A percentile compares a stretch with the other conserved stretches of the same genome.
phyloP scores from a whole-genome alignment of 2,888 invertebrate species.

The Orthonevra nobilis region DNA sequence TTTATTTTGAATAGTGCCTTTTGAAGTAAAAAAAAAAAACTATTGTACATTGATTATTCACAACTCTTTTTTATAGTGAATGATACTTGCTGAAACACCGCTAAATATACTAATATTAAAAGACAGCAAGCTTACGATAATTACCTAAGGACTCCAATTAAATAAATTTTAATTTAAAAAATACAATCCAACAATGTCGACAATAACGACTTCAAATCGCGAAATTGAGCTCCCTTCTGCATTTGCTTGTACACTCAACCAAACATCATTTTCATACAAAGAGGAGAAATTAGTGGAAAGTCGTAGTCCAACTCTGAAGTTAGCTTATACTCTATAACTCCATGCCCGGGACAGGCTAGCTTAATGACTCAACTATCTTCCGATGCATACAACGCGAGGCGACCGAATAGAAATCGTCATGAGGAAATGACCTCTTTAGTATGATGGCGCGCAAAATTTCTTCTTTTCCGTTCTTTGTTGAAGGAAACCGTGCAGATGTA shows the following conservation, averaged over 20 bases:
- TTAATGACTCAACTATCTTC: conserved; percentile 48
- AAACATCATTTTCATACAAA: conserved; percentile 1
- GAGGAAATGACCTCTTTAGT: conserved; percentile 39
- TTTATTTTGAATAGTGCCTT: too few species aligned
- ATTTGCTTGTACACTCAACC: not conserved
- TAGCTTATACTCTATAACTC: not conserved
- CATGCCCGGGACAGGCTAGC: conserved; percentile 9
- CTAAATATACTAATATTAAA: too few species aligned
- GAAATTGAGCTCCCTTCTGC: too few species aligned
- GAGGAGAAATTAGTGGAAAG: conserved; percentile 33
- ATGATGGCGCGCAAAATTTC: conserved; percentile 29
- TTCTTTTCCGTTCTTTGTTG: conserved; percentile 40
- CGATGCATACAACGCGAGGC: conserved; percentile 27
- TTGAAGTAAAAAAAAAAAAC: too few species aligned
- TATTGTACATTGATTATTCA: too few species aligned
- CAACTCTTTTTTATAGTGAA: too few species aligned
- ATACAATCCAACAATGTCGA: too few species aligned
- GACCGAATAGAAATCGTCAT: conserved; percentile 37
- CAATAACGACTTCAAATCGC: too few species aligned
- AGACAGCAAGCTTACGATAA: too few species aligned
- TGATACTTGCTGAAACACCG: too few species aligned
- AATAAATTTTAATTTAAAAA: too few species aligned
- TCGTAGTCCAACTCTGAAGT: not conserved
- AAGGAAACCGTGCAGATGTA: conserved; percentile 9
- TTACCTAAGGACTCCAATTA: too few species aligned